Conservation (phyloP, 2,888 invertebrate species). For the Clivina fossor region DNA sequence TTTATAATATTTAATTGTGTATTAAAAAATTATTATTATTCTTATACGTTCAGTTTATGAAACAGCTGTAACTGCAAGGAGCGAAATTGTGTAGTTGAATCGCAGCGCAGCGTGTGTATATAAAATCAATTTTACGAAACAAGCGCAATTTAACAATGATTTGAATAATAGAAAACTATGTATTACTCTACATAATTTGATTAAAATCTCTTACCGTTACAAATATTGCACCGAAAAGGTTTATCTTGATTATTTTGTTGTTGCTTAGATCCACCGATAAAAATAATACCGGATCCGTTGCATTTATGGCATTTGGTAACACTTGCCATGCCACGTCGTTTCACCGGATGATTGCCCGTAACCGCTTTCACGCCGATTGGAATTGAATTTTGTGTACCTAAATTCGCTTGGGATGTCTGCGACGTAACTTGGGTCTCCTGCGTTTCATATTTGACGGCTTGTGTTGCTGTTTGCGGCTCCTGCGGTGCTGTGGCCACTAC, state of each 20-base stretch:
- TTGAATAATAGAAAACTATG: too few species aligned
- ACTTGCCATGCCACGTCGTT: constrained; percentile 77
- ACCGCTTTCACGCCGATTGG: constrained; percentile 47
- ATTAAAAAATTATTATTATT: too few species aligned
- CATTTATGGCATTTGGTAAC: constrained; percentile 88
- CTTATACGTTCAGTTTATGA: too few species aligned
- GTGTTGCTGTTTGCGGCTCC: constrained; percentile 50
- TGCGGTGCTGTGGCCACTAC: constrained; percentile 61
- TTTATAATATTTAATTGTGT: too few species aligned
- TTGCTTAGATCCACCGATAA: constrained; percentile 69
- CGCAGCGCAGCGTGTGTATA: too few species aligned
- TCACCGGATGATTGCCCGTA: constrained; percentile 68
- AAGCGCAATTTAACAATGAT: constrained; percentile 31
- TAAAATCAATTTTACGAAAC: too few species aligned
- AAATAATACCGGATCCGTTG: constrained; percentile 85
- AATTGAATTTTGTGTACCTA: constrained; percentile 57
- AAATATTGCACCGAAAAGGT: constrained; percentile 86
- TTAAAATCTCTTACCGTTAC: constrained; percentile 66
- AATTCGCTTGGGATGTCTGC: constrained; percentile 36
- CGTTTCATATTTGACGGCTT: constrained; percentile 43
- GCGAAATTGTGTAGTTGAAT: too few species aligned
- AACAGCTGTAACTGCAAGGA: too few species aligned
- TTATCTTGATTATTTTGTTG: constrained; percentile 69
- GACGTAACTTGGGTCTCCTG: constrained; percentile 51
- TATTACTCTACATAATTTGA: too few species aligned